These are phyloP conservation scores for Actenoides hombroni DNA, from an alignment of 2,113 vertebrate genomes.

Conservation along the genomic window DNA sequence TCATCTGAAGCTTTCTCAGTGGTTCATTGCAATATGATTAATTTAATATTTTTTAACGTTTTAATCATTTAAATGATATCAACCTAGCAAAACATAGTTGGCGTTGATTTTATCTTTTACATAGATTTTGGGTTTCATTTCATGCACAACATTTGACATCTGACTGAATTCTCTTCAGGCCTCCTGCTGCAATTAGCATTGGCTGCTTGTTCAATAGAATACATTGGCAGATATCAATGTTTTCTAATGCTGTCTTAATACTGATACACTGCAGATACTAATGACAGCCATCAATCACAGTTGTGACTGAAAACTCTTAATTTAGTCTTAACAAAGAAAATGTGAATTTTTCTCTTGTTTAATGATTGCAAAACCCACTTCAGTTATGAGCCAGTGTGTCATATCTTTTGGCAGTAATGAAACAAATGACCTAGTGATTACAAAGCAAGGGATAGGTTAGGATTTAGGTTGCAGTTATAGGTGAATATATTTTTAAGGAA, in stretches of 20 bases:
- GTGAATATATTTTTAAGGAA: background rate
- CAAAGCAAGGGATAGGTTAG: background rate
- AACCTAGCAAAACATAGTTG: background rate
- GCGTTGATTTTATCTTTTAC: background rate
- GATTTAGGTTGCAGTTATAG: background rate
- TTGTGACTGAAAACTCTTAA: background rate
- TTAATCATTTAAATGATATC: background rate
- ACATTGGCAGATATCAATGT: background rate
- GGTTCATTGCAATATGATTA: background rate
- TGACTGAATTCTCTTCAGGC: background rate
- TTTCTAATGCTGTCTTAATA: background rate
- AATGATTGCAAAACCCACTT: background rate
- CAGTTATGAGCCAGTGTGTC: background rate
- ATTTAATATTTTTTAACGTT: background rate
- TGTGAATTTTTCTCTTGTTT: background rate
- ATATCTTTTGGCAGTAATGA: background rate
- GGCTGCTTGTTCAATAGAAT: background rate
- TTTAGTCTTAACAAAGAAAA: background rate
- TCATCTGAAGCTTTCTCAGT: background rate
- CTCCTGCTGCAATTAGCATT: slow-evolving; percentile 2
- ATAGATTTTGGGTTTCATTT: background rate
- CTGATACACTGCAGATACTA: background rate
- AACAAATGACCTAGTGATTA: background rate
- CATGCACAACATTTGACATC: background rate
- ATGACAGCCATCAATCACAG: background rate